These are phyloP conservation scores for Calyptomena viridis DNA, from an alignment of 2,113 vertebrate genomes.

Conservation along the genomic window DNA sequence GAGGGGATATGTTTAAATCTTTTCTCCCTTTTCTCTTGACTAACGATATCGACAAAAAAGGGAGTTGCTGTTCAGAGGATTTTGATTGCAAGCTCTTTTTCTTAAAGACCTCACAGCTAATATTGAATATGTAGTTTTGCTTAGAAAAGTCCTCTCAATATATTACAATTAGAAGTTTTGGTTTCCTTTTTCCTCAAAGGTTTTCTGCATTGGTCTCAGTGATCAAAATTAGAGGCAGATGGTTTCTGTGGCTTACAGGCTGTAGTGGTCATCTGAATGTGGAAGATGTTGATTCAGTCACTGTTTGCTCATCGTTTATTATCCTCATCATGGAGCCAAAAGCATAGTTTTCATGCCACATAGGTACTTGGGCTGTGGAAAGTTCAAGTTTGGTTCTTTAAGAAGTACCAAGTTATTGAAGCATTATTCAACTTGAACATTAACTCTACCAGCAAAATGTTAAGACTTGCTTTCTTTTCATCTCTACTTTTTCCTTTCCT, in stretches of 20 bases:
- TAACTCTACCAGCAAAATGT: background rate
- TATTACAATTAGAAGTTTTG: background rate
- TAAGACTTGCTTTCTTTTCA: background rate
- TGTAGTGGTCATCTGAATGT: background rate
- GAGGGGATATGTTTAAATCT: background rate
- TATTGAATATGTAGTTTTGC: background rate
- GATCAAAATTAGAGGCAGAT: background rate
- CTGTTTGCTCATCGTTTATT: background rate
- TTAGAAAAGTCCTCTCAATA: background rate
- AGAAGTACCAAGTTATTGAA: background rate
- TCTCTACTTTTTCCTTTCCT: background rate
- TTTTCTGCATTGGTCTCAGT: background rate
- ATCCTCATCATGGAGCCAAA: background rate
- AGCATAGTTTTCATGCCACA: background rate
- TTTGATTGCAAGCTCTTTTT: background rate
- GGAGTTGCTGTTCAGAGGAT: background rate
- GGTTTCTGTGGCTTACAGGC: background rate
- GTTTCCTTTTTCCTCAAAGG: background rate
- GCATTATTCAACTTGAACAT: background rate
- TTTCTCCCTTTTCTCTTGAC: background rate
- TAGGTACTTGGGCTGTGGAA: background rate
- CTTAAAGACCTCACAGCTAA: background rate
- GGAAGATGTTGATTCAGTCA: background rate
- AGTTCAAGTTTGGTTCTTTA: background rate
- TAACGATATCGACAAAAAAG: background rate